Evolutionary conservation across 2,888 invertebrate genomes (phyloP).

Genomic region (Drosophila formosana): DNA sequence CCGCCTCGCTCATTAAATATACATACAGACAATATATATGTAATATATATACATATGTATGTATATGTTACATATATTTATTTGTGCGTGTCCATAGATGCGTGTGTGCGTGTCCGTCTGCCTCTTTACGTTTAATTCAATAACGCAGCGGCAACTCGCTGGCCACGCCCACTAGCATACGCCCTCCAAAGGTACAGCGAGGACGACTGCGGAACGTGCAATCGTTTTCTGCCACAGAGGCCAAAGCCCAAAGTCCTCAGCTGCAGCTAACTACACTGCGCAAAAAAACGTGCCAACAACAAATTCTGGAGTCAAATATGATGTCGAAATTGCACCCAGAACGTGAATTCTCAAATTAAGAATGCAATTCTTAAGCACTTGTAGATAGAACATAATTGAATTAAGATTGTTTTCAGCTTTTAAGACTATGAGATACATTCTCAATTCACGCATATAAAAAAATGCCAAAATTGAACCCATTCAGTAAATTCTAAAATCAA

Average conservation of each 20-base stretch:
- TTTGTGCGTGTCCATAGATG: conserved; percentile 1
- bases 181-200: conserved; percentile 45
- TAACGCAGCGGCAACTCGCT: conserved; percentile 69
- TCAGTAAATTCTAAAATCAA: too few species aligned
- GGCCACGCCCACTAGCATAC: conserved; percentile 35
- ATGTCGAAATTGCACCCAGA: too few species aligned
- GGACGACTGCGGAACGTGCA: conserved; percentile 30
- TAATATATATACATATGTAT: not conserved
- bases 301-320: too few species aligned
- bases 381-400: too few species aligned
- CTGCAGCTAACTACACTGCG: conserved; percentile 28
- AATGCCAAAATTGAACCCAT: too few species aligned
- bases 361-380: too few species aligned
- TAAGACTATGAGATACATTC: too few species aligned
- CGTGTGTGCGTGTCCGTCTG: conserved; percentile 9
- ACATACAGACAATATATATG: conserved; percentile 7
- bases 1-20: conserved; percentile 67
- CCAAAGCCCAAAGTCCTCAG: conserved; percentile 1
- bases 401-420: too few species aligned
- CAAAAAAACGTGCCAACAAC: too few species aligned
- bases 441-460: too few species aligned
- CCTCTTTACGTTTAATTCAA: conserved; percentile 67
- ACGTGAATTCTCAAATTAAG: too few species aligned
- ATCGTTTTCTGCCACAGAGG: conserved; percentile 11
- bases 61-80: not conserved